A percentile compares a stretch with the other conserved stretches of the same genome.
Conservation (phyloP, 2,888 invertebrate genomes). For the Autographa gamma region DNA sequence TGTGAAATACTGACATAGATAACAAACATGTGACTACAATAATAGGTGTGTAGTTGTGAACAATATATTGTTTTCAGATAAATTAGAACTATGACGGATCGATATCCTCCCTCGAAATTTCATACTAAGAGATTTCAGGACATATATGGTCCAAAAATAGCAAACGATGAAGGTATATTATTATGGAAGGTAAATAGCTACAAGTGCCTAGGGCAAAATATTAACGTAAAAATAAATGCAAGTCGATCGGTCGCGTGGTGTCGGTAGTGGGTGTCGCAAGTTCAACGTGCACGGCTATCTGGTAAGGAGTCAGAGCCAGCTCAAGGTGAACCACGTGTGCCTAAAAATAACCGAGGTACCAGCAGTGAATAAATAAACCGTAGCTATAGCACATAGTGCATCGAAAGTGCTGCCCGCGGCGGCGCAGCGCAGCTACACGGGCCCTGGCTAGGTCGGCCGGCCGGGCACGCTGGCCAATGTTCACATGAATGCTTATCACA, state of each 20-base stretch:
- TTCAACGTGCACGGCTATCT: constrained; percentile 58
- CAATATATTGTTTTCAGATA: too few species aligned
- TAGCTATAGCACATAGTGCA: constrained; percentile 18
- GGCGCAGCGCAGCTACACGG: background rate
- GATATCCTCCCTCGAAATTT: too few species aligned
- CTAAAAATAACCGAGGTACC: constrained; percentile 76
- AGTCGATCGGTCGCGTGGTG: constrained; percentile 15
- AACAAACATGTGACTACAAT: too few species aligned
- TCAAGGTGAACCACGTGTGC: constrained; percentile 78
- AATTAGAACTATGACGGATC: too few species aligned
- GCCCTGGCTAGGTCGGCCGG: background rate
- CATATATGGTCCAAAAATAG: too few species aligned
- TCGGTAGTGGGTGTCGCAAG: constrained; percentile 52
- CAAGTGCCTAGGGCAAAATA: background rate
- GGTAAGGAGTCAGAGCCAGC: constrained; percentile 66
- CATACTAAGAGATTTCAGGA: too few species aligned
- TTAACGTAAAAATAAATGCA: background rate
- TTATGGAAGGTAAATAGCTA: too few species aligned
- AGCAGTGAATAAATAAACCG: constrained; percentile 40
- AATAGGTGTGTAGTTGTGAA: too few species aligned
- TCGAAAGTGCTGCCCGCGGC: background rate
- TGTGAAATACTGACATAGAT: too few species aligned
- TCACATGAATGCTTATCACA: background rate
- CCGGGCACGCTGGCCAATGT: background rate
- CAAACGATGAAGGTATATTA: too few species aligned